Base-by-base conservation (phyloP, 2,888 invertebrate species). In the Ornithoptera priamus region DNA sequence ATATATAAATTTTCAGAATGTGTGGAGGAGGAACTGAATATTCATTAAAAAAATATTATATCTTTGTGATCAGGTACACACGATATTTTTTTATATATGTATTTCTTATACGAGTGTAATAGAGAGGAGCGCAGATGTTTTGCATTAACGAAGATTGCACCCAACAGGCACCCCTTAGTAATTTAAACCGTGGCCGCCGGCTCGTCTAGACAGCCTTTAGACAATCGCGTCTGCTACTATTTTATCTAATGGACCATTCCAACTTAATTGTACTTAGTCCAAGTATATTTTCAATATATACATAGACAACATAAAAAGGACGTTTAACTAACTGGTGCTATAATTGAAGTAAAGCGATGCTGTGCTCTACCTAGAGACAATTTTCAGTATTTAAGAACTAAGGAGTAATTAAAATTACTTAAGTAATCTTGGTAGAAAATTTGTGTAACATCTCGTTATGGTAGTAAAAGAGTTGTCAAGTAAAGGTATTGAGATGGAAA, bases 151-250 rank as follows among this genome's bases (percentile, higher is more conserved):
- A 46, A 30, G 68, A 56, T 67, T 57, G 62, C 56, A 42, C 63
- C 63, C 59, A 60, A 50, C 69, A 66, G 66, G 62, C 69, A 62
- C 69, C 69, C 69, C 58, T 65, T 30, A 69, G 69, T 70, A 70
- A 70, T 66, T 70, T 70, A 70, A 70, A 46, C 62, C 61, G 39
- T 22, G 66, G 66, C 58, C 61, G 50, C 36, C 22, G 36, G 50
- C 56, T 18, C 69, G 69, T 70, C 69, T 70, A 70, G 69, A 70
- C 69, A 58, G 66, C 30, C 69, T 57, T 56, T 24, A 69, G 65
- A 69, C 65, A 46, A 65, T 65, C 57, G 20, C 42, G 53, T 62
- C 62, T 60, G 65, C 58, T n/a, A 69, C 65, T 65, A 46, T 60
- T 68, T 62, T 58, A 62, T 68, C 62, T 68, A 63, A 63, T 68